Conservation (phyloP, 2,888 invertebrate species). For the Macaria notata region DNA sequence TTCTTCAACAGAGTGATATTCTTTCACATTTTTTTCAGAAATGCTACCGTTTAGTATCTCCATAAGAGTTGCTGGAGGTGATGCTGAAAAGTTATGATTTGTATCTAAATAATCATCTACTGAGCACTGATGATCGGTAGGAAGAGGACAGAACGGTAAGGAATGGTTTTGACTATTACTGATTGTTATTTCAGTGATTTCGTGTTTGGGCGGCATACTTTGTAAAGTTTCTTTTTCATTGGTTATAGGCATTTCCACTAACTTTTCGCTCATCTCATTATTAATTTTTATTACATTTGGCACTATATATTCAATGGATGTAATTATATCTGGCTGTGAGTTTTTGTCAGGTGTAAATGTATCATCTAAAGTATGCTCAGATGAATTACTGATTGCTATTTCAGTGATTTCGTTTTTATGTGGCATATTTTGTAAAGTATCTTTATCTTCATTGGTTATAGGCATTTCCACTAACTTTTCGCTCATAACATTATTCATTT, state of each 20-base stretch:
- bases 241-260: too few species aligned
- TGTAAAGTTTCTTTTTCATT: too few species aligned
- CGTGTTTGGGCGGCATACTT: too few species aligned
- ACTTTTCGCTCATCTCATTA: too few species aligned
- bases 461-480: too few species aligned
- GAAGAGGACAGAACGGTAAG: conserved; percentile 3
- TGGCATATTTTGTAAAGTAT: too few species aligned
- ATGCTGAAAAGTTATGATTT: neutral
- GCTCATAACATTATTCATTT: neutral
- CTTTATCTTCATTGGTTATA: too few species aligned
- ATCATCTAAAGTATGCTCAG: neutral
- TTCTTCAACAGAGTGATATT: too few species aligned
- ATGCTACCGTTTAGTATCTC: conserved; percentile 11
- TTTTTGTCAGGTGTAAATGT: neutral
- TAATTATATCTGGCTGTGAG: neutral
- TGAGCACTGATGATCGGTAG: conserved; percentile 6
- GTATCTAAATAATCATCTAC: neutral
- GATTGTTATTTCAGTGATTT: neutral
- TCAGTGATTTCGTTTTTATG: too few species aligned
- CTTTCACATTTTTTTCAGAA: too few species aligned
- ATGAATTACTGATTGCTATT: neutral
- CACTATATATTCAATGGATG: neutral
- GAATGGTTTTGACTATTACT: conserved; percentile 1
- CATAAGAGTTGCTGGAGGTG: neutral
- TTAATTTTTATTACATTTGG: neutral